phyloP scores from a whole-genome alignment of 1,140 invertebrate species.

The Drosophila navojoa region DNA sequence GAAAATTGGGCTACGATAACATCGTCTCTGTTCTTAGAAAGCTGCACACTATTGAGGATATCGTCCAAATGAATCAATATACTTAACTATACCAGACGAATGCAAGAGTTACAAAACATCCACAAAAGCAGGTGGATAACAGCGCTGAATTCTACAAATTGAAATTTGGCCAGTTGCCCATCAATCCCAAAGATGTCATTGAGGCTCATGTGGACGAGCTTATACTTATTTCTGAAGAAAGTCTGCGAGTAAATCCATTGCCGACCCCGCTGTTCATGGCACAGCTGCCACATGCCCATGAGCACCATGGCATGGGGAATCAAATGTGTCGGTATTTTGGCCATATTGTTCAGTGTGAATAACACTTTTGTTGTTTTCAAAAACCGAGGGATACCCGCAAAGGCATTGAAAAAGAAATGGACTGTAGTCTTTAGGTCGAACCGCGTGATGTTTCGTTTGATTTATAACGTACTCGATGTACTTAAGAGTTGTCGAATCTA shows the following conservation, averaged over 20 bases:
- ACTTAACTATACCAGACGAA: neutral
- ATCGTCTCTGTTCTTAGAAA: neutral
- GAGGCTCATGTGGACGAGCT: slow-evolving; percentile 27
- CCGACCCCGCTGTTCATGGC: slow-evolving; percentile 18
- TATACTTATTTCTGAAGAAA: slow-evolving; percentile 32
- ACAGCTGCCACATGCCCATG: slow-evolving; percentile 34
- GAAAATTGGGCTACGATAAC: slow-evolving; percentile 9
- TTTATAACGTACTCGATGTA: slow-evolving; percentile 35
- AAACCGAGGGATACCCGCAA: neutral
- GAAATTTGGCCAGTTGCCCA: neutral
- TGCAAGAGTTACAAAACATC: neutral
- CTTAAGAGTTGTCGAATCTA: neutral
- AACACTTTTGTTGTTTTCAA: neutral
- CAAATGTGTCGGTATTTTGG: slow-evolving; percentile 20
- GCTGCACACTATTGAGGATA: slow-evolving; percentile 13
- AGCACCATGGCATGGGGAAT: neutral
- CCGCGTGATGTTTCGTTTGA: slow-evolving; percentile 29
- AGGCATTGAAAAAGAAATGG: neutral
- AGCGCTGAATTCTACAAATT: neutral
- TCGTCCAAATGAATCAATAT: neutral
- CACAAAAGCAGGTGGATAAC: too few relatives aligned
- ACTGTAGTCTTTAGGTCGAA: slow-evolving; percentile 36
- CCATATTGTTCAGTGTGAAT: slow-evolving; percentile 6
- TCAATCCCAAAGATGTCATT: neutral
- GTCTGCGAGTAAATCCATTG: neutral